Base-by-base conservation (phyloP, 2,797 vertebrate genomes). In the Gila robusta region DNA sequence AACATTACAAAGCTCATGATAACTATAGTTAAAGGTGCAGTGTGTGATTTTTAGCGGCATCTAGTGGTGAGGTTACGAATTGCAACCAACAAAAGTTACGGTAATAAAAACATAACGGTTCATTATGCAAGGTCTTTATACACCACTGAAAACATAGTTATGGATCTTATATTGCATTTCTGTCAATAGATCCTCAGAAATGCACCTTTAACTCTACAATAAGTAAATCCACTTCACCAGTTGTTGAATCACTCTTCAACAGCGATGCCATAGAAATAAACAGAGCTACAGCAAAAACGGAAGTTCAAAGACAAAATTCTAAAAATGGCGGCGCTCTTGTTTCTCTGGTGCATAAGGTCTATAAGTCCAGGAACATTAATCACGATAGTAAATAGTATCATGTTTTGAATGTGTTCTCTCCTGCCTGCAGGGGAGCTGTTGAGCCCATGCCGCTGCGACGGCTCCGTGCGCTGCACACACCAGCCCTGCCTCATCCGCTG, bases 401-500 rank as follows among this genome's bases (percentile, higher is more conserved):
- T 14, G 9, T 2, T 81, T 52, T 17, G 16, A 26, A 28, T 44
- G 80, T 52, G 23, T 26, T 8, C 10, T 87, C 7, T 73, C 49
- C 83, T 70, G 56, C 82, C 91, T 77, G 72, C 88, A 96, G 95
- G 96, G 87, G 95, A 95, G 91, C 91, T 96, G 87, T 86, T 96
- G 91, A 96, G 94, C 86, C 96, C 96, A 2, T 96, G 96, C 89
- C 96, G 96, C 82, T 96, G 96, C 47, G 94, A 94, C 23, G 96
- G 96, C 67, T 96, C 96, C 0, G 96, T 96, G 82, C 95, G 96
- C 87, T 96, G 95, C 90, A 96, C 96, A 8, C 96, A 96, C 90
- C 96, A 96, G 91, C 96, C 96, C 89, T 96, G 96, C 90, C 94
- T 96, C 91, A 96, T 96, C 89, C 95, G 96, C 89, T 96, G 96